Evolutionary conservation across 2,797 vertebrate species (phyloP).

Genomic region (Vireo griseus): DNA sequence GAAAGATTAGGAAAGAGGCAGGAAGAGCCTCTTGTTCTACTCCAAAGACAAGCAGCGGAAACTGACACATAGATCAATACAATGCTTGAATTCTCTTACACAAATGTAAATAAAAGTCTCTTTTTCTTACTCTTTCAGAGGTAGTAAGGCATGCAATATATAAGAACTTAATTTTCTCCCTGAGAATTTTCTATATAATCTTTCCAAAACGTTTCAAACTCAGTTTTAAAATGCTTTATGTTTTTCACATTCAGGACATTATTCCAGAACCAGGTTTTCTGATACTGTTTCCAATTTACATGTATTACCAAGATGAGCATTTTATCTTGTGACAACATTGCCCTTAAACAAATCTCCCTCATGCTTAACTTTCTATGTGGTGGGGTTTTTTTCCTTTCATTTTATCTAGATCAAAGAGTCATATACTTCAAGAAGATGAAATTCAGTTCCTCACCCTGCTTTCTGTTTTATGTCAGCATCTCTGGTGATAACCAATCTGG

Average conservation of each 20-base stretch:
- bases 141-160: neutral
- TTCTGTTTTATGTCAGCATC: neutral
- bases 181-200: neutral
- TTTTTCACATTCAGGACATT: neutral
- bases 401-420: neutral
- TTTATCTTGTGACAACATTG: neutral
- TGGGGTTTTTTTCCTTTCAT: fast-evolving
- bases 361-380: neutral
- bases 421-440: neutral
- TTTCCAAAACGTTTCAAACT: neutral
- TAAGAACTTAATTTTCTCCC: neutral
- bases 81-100: neutral
- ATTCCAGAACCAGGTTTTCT: neutral
- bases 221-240: neutral
- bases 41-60: neutral
- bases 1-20: neutral
- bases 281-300: neutral
- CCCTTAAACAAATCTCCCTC: neutral
- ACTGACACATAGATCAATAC: neutral
- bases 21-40: neutral
- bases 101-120: neutral
- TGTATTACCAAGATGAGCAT: neutral
- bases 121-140: neutral
- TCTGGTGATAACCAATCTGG: neutral
- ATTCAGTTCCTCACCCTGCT: neutral